A percentile compares a stretch with the other conserved stretches of the same genome.
phyloP scores from a whole-genome alignment of 53 echinoderm and acorn worm species.

The Holothuria scabra region DNA sequence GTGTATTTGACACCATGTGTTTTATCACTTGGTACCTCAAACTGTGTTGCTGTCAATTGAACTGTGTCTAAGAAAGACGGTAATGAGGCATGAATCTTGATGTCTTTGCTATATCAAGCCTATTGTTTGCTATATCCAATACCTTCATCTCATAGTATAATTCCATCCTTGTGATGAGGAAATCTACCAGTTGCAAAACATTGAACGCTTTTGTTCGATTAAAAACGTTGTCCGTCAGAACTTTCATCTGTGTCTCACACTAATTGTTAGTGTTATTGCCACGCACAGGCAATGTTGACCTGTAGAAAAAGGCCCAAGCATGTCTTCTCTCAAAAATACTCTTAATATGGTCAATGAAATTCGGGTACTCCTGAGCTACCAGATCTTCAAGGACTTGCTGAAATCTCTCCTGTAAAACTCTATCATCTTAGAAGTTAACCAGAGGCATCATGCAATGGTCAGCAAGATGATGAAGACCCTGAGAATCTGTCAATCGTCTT shows the following conservation, averaged over 20 bases:
- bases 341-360: background rate
- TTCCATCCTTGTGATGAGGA: background rate
- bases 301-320: slow-evolving; percentile 2
- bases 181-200: slow-evolving; percentile 6
- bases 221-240: background rate
- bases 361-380: background rate
- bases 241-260: background rate
- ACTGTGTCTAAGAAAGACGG: background rate
- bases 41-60: background rate
- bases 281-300: background rate
- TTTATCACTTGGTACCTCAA: background rate
- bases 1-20: slow-evolving; percentile 12
- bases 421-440: background rate
- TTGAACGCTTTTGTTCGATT: background rate
- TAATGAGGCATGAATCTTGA: background rate
- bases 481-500: no score
- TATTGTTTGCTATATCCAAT: slow-evolving; percentile 9
- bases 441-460: no score
- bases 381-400: background rate
- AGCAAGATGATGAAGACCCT: no score
- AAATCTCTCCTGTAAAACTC: background rate
- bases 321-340: slow-evolving; percentile 10
- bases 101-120: slow-evolving; percentile 44
- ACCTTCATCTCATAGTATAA: background rate
- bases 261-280: slow-evolving; percentile 6